These are phyloP conservation scores for Pangasius krempfi DNA, from an alignment of 2,797 vertebrate genomes.

Conservation along the genomic window DNA sequence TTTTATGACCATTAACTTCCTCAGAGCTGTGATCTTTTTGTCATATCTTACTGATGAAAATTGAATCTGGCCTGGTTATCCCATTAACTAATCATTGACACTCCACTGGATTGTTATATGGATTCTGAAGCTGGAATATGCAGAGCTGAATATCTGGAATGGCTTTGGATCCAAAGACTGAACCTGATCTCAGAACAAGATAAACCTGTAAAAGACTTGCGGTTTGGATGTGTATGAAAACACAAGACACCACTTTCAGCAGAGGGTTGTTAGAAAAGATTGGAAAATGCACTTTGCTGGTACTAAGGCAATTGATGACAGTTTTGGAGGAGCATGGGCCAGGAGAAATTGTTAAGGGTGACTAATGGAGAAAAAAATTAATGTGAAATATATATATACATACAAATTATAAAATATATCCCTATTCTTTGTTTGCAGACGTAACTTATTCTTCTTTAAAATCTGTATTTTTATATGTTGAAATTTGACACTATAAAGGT, in stretches of 20 bases:
- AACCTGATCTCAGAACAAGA: conserved; percentile 19
- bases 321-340: conserved; percentile 18
- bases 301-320: conserved; percentile 24
- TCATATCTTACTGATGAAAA: background rate
- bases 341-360: conserved; percentile 30
- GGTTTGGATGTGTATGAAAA: conserved; percentile 36
- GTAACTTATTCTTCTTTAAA: conserved; percentile 67
- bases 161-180: conserved; percentile 39
- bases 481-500: conserved; percentile 68
- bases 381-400: conserved; percentile 50
- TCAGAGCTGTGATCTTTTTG: background rate
- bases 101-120: conserved; percentile 18
- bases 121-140: conserved; percentile 16
- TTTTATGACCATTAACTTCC: background rate
- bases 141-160: conserved; percentile 27
- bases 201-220: conserved; percentile 45
- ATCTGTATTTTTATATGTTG: conserved; percentile 81
- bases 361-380: conserved; percentile 11
- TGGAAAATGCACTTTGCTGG: conserved; percentile 39
- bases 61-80: background rate
- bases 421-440: conserved; percentile 33
- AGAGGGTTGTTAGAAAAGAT: conserved; percentile 30
- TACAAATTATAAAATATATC: conserved; percentile 28
- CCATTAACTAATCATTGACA: conserved; percentile 4
- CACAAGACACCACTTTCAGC: conserved; percentile 47